These are phyloP conservation scores for Limosa lapponica DNA, from an alignment of 2,797 vertebrate genomes.

Conservation along the genomic window DNA sequence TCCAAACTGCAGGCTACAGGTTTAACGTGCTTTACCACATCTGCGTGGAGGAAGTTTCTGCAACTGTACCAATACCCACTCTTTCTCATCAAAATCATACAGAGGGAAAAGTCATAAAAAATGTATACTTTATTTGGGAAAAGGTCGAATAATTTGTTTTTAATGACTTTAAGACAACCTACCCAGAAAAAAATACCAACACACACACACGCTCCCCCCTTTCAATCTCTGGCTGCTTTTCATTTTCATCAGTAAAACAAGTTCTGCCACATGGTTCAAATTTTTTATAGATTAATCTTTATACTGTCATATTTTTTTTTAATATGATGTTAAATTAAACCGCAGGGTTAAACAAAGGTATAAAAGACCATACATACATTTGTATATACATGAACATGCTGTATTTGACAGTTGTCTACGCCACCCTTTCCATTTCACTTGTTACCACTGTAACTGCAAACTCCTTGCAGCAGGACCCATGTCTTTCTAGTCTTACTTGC, in stretches of 20 bases:
- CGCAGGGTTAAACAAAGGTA: neutral
- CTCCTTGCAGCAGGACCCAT: neutral
- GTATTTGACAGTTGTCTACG: neutral
- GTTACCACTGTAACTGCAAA: neutral
- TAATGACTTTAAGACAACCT: neutral
- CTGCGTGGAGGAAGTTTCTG: neutral
- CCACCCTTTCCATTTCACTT: neutral
- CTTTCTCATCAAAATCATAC: neutral
- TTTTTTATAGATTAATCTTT: conserved; percentile 14
- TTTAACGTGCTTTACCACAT: neutral
- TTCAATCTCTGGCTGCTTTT: conserved; percentile 32
- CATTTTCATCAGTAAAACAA: conserved; percentile 7
- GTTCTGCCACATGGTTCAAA: conserved; percentile 42
- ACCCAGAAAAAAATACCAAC: neutral
- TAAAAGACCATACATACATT: neutral
- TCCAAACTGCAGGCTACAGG: neutral
- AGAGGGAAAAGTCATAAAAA: neutral
- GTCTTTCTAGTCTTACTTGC: neutral
- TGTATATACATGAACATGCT: neutral
- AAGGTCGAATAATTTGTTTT: conserved; percentile 12
- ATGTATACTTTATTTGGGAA: neutral
- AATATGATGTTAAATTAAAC: neutral
- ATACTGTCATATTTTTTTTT: neutral
- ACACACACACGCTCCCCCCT: neutral
- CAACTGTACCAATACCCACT: neutral